A percentile compares a stretch with the other conserved stretches of the same genome.
Evolutionary conservation across 2,888 invertebrate species (phyloP).

Genomic region (Parnassius orleans): DNA sequence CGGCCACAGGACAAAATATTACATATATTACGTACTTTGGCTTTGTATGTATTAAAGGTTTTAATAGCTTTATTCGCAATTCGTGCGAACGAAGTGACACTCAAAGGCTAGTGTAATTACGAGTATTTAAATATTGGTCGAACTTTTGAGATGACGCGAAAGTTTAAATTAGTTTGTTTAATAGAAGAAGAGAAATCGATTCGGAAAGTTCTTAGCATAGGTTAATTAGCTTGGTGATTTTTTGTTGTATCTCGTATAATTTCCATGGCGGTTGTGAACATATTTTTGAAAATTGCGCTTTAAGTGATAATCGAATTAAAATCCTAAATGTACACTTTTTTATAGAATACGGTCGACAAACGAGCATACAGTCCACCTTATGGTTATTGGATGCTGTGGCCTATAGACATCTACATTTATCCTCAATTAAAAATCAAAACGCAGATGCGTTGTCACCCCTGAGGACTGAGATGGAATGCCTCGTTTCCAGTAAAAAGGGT

Average conservation of each 20-base stretch:
- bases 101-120: slow-evolving; percentile 25
- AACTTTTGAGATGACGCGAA: slow-evolving; percentile 29
- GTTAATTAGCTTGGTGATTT: slow-evolving; percentile 40
- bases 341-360: too few relatives aligned
- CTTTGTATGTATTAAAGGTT: slow-evolving; percentile 9
- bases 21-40: too few relatives aligned
- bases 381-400: too few relatives aligned
- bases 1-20: neutral
- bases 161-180: slow-evolving; percentile 44
- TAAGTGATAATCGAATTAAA: too few relatives aligned
- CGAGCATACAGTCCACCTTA: too few relatives aligned
- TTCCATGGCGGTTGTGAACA: slow-evolving; percentile 26
- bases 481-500: too few relatives aligned
- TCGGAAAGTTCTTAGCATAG: slow-evolving; percentile 42
- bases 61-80: slow-evolving; percentile 23
- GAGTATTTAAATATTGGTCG: slow-evolving; percentile 25
- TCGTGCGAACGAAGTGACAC: slow-evolving; percentile 25
- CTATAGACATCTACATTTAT: too few relatives aligned
- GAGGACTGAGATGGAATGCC: too few relatives aligned
- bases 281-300: too few relatives aligned
- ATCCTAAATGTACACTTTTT: too few relatives aligned
- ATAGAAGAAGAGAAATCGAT: slow-evolving; percentile 39
- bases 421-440: too few relatives aligned
- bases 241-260: slow-evolving; percentile 33
- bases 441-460: too few relatives aligned